phyloP scores from a whole-genome alignment of 2,113 vertebrate species.

The Hoplias malabaricus region DNA sequence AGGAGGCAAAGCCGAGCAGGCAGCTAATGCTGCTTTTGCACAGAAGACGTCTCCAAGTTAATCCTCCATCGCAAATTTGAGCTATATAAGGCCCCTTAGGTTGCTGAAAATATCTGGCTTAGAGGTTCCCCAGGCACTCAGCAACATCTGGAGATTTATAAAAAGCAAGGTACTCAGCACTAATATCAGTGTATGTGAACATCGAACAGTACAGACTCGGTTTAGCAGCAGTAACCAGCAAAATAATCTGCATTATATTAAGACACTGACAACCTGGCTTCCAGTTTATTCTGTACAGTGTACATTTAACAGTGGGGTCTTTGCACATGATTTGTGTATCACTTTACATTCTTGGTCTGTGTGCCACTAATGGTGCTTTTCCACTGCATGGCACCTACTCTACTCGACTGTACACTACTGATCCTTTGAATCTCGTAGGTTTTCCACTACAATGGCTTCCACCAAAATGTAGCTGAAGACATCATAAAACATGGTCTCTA shows the following conservation, averaged over 20 bases:
- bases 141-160: neutral
- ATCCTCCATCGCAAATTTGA: neutral
- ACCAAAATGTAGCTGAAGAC: too few species aligned
- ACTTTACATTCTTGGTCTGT: too few species aligned
- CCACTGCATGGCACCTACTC: too few species aligned
- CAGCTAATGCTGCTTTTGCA: neutral
- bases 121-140: neutral
- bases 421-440: too few species aligned
- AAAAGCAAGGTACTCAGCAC: neutral
- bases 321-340: too few species aligned
- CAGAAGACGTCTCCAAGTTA: neutral
- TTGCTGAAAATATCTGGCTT: slow-evolving; percentile 9
- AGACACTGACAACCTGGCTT: neutral
- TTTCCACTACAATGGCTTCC: too few species aligned
- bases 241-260: neutral
- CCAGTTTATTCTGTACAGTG: too few species aligned
- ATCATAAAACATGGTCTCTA: too few species aligned
- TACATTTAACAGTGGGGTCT: too few species aligned
- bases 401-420: too few species aligned
- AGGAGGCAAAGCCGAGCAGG: neutral
- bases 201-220: neutral
- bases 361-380: too few species aligned
- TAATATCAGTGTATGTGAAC: neutral
- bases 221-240: neutral
- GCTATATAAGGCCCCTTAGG: neutral